Evolutionary conservation across 2,797 vertebrate genomes (phyloP).

Genomic region (Glyptemys insculpta): DNA sequence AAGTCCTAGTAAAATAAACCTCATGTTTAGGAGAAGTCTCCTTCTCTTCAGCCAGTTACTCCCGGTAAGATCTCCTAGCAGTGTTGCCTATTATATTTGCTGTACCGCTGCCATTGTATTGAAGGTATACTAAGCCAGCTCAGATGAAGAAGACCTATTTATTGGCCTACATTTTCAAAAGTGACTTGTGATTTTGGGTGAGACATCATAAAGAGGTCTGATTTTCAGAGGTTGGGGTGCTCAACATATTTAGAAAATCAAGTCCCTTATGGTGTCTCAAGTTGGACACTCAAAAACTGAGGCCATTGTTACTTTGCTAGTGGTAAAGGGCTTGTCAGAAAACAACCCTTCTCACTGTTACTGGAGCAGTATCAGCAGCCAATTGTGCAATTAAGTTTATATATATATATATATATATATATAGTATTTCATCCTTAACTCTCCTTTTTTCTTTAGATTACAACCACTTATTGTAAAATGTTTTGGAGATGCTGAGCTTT

Average conservation of each 20-base stretch:
- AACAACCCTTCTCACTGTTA: not conserved
- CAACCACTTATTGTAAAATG: not conserved
- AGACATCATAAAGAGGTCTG: not conserved
- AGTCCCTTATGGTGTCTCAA: not conserved
- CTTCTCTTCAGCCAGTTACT: not conserved
- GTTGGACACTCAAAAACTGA: not conserved
- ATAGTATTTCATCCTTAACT: not conserved
- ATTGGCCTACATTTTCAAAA: not conserved
- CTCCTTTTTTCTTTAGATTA: not conserved
- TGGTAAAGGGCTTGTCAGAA: not conserved
- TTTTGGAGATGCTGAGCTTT: conserved; percentile 38
- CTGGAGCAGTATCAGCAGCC: not conserved
- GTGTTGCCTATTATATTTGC: not conserved
- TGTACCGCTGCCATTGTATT: not conserved
- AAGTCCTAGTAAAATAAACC: not conserved
- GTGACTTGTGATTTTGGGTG: not conserved
- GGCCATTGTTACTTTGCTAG: not conserved
- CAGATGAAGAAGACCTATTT: not conserved
- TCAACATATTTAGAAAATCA: not conserved
- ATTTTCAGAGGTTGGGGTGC: not conserved
- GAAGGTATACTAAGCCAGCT: not conserved
- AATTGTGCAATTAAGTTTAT: not conserved
- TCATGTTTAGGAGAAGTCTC: not conserved
- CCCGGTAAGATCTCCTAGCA: not conserved
- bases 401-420: not conserved